Evolutionary conservation across 1,140 invertebrate genomes (phyloP).

Genomic region (Drosophila erecta): DNA sequence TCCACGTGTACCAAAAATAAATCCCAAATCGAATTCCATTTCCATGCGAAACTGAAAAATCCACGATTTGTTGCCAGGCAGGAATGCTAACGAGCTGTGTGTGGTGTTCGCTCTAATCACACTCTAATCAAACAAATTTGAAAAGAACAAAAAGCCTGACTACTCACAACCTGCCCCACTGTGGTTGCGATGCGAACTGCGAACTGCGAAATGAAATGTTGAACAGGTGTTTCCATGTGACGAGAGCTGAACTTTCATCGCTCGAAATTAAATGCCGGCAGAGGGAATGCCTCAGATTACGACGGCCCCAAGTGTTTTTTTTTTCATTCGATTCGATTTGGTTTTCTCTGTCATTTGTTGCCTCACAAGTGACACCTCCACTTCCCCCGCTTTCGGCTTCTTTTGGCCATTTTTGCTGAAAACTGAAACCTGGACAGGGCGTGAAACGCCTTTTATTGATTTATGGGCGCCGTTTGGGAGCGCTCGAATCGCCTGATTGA

Average conservation of each 20-base stretch:
- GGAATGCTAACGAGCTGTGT: conserved; percentile 22
- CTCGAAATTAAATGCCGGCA: conserved; percentile 31
- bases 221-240: conserved; percentile 77
- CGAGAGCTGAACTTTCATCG: conserved; percentile 31
- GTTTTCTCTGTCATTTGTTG: not conserved
- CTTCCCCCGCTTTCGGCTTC: not conserved
- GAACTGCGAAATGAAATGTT: conserved; percentile 46
- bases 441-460: conserved; percentile 71
- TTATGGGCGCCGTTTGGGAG: conserved; percentile 47
- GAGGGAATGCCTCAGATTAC: conserved; percentile 72
- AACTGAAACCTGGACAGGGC: conserved; percentile 62
- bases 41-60: conserved; percentile 8
- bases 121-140: conserved; percentile 25
- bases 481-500: conserved; percentile 32
- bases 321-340: conserved; percentile 4
- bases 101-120: conserved; percentile 46
- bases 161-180: conserved; percentile 75
- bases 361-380: conserved; percentile 44
- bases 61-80: conserved; percentile 56
- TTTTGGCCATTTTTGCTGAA: conserved; percentile 20
- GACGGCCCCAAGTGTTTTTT: conserved; percentile 10
- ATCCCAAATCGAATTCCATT: conserved; percentile 36
- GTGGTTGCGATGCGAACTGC: conserved; percentile 27
- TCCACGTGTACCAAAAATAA: conserved; percentile 20
- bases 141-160: conserved; percentile 21